A percentile compares a stretch with the other conserved stretches of the same genome.
These are phyloP conservation scores for Eustalomyia histrio DNA, from an alignment of 2,888 invertebrate genomes.

Conservation along the genomic window DNA sequence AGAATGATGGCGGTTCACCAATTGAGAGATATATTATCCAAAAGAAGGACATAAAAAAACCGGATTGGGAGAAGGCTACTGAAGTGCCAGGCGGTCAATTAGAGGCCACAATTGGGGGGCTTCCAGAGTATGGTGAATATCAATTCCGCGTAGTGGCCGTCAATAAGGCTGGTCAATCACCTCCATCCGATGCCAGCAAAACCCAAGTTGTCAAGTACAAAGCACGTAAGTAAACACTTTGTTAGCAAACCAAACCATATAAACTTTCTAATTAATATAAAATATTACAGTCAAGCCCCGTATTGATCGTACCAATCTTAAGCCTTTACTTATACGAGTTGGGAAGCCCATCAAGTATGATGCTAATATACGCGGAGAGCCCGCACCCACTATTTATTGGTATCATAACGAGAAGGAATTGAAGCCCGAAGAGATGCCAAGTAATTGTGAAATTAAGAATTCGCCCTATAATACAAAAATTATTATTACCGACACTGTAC, in stretches of 20 bases:
- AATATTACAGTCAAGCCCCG: constrained; percentile 91
- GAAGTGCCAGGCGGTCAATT: constrained; percentile 88
- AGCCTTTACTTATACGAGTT: constrained; percentile 92
- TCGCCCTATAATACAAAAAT: constrained; percentile 95
- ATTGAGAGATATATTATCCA: constrained; percentile 96
- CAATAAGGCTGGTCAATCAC: constrained; percentile 95
- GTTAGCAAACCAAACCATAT: background rate
- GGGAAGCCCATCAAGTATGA: constrained; percentile 96
- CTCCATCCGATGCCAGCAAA: constrained; percentile 93
- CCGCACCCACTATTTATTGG: constrained; percentile 96
- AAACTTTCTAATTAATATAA: background rate
- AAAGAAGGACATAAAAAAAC: constrained; percentile 91
- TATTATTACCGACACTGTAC: constrained; percentile 87
- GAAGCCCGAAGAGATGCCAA: constrained; percentile 82
- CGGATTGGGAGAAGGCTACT: constrained; percentile 93
- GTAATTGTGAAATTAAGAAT: constrained; percentile 88
- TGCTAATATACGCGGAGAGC: constrained; percentile 96
- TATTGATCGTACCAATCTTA: constrained; percentile 96
- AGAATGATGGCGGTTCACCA: constrained; percentile 93
- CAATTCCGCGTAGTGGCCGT: constrained; percentile 95
- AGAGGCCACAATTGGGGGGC: constrained; percentile 89
- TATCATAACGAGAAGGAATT: constrained; percentile 89
- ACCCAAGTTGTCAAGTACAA: constrained; percentile 93
- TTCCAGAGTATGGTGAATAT: constrained; percentile 94
- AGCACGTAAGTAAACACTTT: constrained; percentile 84